A percentile compares a stretch with the other conserved stretches of the same genome.
These are phyloP conservation scores for Autographa gamma DNA, from an alignment of 2,888 invertebrate species.

Conservation along the genomic window DNA sequence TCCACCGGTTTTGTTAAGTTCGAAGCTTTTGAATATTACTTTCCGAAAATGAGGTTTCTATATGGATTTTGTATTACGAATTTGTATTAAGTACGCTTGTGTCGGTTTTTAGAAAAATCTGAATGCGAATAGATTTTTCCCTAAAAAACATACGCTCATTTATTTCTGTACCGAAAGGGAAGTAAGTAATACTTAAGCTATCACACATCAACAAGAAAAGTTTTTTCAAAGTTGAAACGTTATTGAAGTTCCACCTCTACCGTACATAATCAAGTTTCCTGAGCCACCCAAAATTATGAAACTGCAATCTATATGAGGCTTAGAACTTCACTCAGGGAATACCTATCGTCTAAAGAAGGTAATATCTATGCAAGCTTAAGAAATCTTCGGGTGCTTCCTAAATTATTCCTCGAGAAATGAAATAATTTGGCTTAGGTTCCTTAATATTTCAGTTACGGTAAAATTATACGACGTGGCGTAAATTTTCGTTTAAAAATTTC, in stretches of 20 bases:
- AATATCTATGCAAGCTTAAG: background rate
- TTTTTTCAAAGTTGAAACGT: no score
- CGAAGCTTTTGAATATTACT: conserved; percentile 69
- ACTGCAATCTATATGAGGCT: background rate
- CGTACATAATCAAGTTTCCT: background rate
- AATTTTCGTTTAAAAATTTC: background rate
- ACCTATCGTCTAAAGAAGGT: conserved; percentile 1
- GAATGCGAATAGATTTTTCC: conserved; percentile 3
- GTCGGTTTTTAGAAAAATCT: conserved; percentile 11
- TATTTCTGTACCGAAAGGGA: background rate
- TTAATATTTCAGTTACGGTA: conserved; percentile 1
- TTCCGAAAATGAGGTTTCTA: conserved; percentile 39
- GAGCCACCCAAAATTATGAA: background rate
- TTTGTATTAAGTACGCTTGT: conserved; percentile 3
- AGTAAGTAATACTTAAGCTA: background rate
- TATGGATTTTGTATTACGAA: conserved; percentile 37
- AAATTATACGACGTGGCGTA: background rate
- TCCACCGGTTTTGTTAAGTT: conserved; percentile 57
- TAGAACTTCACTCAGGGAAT: background rate
- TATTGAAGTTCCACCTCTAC: no score
- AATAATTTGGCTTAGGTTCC: background rate
- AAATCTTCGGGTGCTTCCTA: background rate
- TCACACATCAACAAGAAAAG: background rate
- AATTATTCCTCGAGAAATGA: background rate
- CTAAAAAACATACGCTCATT: background rate